phyloP scores from a whole-genome alignment of 1,140 invertebrate species.

The Micrasema minimum region DNA sequence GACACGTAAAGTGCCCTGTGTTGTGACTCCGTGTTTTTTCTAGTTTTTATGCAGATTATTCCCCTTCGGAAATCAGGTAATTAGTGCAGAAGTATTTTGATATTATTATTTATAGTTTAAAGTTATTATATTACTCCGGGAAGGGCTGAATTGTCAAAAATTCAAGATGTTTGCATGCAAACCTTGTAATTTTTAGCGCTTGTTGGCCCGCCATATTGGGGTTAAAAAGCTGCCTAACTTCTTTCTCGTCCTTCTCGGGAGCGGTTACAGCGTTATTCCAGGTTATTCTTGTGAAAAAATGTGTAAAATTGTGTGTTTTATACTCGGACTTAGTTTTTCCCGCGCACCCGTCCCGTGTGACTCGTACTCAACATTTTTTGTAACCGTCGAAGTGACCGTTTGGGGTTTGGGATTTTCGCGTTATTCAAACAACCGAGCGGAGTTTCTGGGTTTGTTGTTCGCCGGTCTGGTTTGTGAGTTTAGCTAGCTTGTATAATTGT shows the following conservation, averaged over 20 bases:
- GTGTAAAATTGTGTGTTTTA: conserved; percentile 25
- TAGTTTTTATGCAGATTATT: conserved; percentile 46
- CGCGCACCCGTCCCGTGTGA: conserved; percentile 42
- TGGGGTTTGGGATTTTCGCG: conserved; percentile 14
- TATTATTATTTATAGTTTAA: conserved; percentile 28
- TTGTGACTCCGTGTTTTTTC: conserved; percentile 47
- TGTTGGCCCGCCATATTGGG: conserved; percentile 50
- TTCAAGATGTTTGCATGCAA: conserved; percentile 46
- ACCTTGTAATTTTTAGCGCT: conserved; percentile 50
- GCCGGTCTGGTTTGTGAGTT: neutral
- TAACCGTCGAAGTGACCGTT: conserved; percentile 43
- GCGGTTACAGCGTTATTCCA: conserved; percentile 9
- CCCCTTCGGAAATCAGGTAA: conserved; percentile 45
- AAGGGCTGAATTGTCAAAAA: conserved; percentile 42
- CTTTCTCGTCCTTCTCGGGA: conserved; percentile 17
- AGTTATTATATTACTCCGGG: conserved; percentile 24
- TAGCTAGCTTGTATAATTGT: neutral
- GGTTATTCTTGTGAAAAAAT: conserved; percentile 41
- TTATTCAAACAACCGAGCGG: neutral
- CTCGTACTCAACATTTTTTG: conserved; percentile 38
- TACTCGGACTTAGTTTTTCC: conserved; percentile 42
- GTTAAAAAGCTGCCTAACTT: conserved; percentile 44
- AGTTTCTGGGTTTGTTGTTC: neutral
- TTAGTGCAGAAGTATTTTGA: conserved; percentile 39
- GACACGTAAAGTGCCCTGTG: conserved; percentile 50